A percentile compares a stretch with the other conserved stretches of the same genome.
Conservation (phyloP, 1,140 invertebrate species). For the Lordiphosa collinella region DNA sequence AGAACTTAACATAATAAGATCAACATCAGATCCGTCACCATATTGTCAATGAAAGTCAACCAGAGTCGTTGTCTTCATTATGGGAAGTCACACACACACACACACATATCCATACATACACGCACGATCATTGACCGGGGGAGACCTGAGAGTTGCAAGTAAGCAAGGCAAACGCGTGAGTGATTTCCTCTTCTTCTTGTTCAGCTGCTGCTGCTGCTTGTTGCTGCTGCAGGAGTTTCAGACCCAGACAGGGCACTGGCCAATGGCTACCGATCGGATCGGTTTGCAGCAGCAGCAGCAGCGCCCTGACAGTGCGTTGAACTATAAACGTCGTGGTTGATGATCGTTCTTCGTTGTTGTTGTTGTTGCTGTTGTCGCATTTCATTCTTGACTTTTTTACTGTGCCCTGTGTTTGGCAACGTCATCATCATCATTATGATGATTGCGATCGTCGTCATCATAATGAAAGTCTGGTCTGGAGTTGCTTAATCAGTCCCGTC, state of each 20-base stretch:
- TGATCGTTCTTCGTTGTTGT: conserved; percentile 34
- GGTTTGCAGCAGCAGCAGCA: conserved; percentile 18
- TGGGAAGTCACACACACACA: conserved; percentile 26
- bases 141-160: conserved; percentile 29
- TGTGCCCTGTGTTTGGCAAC: conserved; percentile 51
- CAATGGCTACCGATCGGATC: conserved; percentile 51
- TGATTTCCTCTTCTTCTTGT: conserved; percentile 45
- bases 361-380: conserved; percentile 46
- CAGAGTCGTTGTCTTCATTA: conserved; percentile 70
- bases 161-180: conserved; percentile 39
- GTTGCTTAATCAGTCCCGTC: conserved; percentile 55
- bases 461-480: conserved; percentile 43
- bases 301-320: conserved; percentile 59
- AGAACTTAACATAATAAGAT: conserved; percentile 42
- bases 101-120: conserved; percentile 1
- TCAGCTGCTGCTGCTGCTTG: background rate
- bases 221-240: conserved; percentile 14
- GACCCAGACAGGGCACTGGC: conserved; percentile 42
- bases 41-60: conserved; percentile 63
- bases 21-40: conserved; percentile 44
- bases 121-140: conserved; percentile 64
- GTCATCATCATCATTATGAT: conserved; percentile 54
- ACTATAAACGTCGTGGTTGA: conserved; percentile 60
- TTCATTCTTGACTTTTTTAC: conserved; percentile 67
- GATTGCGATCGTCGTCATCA: conserved; percentile 58